Percentiles rank a stretch among this genome's conserved stretches.
phyloP scores from a whole-genome alignment of 2,797 vertebrate genomes.

The Rhyacichthys aspro region DNA sequence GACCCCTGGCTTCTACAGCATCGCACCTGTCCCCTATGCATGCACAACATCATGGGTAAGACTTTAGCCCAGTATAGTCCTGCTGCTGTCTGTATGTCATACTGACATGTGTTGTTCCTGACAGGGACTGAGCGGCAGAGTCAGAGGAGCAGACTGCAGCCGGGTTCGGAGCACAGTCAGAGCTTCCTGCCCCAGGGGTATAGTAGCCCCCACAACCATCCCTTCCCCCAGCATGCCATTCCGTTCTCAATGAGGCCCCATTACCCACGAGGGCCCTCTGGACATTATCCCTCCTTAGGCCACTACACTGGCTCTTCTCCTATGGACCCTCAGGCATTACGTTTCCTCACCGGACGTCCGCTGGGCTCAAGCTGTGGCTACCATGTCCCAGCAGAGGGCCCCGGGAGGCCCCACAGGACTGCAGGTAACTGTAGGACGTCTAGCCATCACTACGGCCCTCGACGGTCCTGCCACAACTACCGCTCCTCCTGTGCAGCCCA shows the following conservation, averaged over 20 bases:
- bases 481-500: slow-evolving; percentile 74
- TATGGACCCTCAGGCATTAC: slow-evolving; percentile 80
- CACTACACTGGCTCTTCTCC: slow-evolving; percentile 84
- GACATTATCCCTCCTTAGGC: slow-evolving; percentile 77
- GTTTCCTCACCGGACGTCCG: slow-evolving; percentile 81
- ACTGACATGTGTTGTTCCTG: background rate
- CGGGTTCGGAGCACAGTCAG: slow-evolving; percentile 83
- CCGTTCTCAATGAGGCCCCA: slow-evolving; percentile 82
- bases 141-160: slow-evolving; percentile 78
- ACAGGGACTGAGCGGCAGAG: slow-evolving; percentile 77
- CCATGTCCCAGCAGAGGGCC: slow-evolving; percentile 66
- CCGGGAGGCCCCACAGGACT: slow-evolving; percentile 74
- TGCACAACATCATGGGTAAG: slow-evolving; percentile 98
- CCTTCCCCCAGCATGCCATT: slow-evolving; percentile 80
- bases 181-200: slow-evolving; percentile 84
- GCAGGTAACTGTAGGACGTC: slow-evolving; percentile 70
- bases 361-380: slow-evolving; percentile 75
- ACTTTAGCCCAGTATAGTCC: slow-evolving; percentile 18
- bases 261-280: slow-evolving; percentile 78
- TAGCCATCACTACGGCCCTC: slow-evolving; percentile 70
- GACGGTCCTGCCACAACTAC: slow-evolving; percentile 78
- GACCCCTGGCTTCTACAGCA: slow-evolving; percentile 96
- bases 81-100: too few relatives aligned
- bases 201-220: slow-evolving; percentile 84
- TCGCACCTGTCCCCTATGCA: slow-evolving; percentile 96